Percentiles rank a stretch among this genome's conserved stretches.
Evolutionary conservation across 2,797 vertebrate species (phyloP).

Genomic region (Steatocranus sp.): DNA sequence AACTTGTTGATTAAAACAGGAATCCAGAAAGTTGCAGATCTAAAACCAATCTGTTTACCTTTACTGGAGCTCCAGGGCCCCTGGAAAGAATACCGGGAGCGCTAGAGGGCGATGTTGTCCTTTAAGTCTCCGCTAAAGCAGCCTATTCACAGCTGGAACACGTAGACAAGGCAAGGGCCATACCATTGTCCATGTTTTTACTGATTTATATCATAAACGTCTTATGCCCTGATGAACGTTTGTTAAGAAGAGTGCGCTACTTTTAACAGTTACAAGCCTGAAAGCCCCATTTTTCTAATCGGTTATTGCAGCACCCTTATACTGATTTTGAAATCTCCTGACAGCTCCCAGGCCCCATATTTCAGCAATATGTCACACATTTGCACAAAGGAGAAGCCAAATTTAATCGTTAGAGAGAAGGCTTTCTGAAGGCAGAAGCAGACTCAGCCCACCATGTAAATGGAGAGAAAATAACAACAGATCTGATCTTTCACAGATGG

Average conservation of each 20-base stretch:
- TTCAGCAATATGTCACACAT: background rate
- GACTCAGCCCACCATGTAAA: background rate
- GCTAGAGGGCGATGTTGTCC: slow-evolving; percentile 77
- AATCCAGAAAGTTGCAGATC: background rate
- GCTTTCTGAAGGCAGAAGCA: background rate
- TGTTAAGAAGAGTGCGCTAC: background rate
- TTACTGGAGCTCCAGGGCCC: background rate
- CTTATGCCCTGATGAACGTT: background rate
- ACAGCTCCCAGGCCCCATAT: background rate
- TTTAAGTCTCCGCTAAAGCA: slow-evolving; percentile 13
- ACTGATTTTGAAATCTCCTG: background rate
- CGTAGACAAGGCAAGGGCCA: background rate
- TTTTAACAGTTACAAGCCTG: background rate
- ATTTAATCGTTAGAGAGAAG: background rate
- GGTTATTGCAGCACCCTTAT: background rate
- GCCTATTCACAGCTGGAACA: background rate
- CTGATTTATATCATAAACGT: background rate
- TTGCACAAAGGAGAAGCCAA: background rate
- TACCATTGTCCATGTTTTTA: background rate
- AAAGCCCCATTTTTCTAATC: background rate
- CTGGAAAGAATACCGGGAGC: background rate
- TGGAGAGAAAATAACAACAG: background rate
- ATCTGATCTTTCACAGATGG: background rate
- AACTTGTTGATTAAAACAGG: background rate
- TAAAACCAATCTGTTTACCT: background rate